phyloP scores from a whole-genome alignment of 2,888 invertebrate species.

The Electrophaes corylata region DNA sequence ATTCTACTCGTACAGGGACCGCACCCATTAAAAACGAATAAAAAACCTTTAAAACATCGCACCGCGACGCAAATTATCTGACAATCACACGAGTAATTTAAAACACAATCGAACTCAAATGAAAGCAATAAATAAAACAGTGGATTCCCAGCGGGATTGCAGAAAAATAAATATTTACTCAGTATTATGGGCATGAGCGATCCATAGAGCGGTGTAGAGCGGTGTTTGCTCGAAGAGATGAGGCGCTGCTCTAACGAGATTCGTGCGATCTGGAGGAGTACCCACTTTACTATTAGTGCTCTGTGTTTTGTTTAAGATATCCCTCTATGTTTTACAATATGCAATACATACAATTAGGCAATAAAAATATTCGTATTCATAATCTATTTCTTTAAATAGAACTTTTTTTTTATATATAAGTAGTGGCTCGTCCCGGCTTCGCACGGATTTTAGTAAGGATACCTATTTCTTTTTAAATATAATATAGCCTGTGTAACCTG shows the following conservation, averaged over 20 bases:
- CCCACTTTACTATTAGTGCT: conserved; percentile 29
- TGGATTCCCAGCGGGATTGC: conserved; percentile 47
- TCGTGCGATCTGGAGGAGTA: conserved; percentile 26
- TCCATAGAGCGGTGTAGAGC: conserved; percentile 21
- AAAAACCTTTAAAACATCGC: conserved; percentile 40
- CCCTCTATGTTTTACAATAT: not conserved
- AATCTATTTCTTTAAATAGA: too few species aligned
- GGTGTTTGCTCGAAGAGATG: conserved; percentile 44
- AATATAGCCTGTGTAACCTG: too few species aligned
- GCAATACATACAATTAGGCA: too few species aligned
- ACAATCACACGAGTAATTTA: conserved; percentile 66
- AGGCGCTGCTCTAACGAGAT: conserved; percentile 35
- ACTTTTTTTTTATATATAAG: too few species aligned
- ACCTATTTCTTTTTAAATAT: too few species aligned
- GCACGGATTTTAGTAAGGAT: too few species aligned
- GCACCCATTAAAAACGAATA: conserved; percentile 20
- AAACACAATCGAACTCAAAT: conserved; percentile 63
- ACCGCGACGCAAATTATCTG: conserved; percentile 57
- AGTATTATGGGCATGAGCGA: conserved; percentile 38
- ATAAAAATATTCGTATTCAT: too few species aligned
- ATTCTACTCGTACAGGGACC: conserved; percentile 4
- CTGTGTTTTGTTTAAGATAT: conserved; percentile 21
- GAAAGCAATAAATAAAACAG: conserved; percentile 63
- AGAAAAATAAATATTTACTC: conserved; percentile 56
- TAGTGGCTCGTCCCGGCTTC: too few species aligned